Conservation (phyloP, 2,888 invertebrate species). For the Myathropa florea region DNA sequence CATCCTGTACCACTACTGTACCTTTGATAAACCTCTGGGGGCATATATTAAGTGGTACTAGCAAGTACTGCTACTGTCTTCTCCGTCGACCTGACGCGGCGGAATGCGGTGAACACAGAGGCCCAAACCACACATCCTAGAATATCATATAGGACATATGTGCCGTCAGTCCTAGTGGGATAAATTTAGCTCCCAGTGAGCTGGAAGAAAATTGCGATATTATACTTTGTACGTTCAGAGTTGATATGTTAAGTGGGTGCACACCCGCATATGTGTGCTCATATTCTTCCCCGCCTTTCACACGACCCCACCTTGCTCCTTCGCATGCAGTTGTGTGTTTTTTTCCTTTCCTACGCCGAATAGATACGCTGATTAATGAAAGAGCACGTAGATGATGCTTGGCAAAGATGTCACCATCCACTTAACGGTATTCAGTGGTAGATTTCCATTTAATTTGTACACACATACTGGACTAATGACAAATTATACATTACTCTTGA, state of each 20-base stretch:
- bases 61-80: constrained; percentile 63
- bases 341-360: constrained; percentile 23
- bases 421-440: constrained; percentile 55
- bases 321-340: not conserved
- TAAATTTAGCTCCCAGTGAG: constrained; percentile 71
- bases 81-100: constrained; percentile 42
- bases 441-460: constrained; percentile 62
- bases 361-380: constrained; percentile 66
- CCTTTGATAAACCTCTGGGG: constrained; percentile 64
- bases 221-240: constrained; percentile 58
- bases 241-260: constrained; percentile 67
- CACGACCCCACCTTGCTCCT: not conserved
- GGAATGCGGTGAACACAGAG: constrained; percentile 42
- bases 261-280: constrained; percentile 2
- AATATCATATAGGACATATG: not conserved
- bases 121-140: not conserved
- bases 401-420: constrained; percentile 63
- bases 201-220: constrained; percentile 67
- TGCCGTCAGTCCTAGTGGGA: constrained; percentile 49
- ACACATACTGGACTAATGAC: constrained; percentile 59
- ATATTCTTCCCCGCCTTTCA: not conserved
- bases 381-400: constrained; percentile 69
- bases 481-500: constrained; percentile 48
- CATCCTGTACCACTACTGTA: constrained; percentile 38
- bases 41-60: constrained; percentile 68